Base-by-base conservation (phyloP, 2,888 invertebrate genomes). In the Xanthorhoe designata region DNA sequence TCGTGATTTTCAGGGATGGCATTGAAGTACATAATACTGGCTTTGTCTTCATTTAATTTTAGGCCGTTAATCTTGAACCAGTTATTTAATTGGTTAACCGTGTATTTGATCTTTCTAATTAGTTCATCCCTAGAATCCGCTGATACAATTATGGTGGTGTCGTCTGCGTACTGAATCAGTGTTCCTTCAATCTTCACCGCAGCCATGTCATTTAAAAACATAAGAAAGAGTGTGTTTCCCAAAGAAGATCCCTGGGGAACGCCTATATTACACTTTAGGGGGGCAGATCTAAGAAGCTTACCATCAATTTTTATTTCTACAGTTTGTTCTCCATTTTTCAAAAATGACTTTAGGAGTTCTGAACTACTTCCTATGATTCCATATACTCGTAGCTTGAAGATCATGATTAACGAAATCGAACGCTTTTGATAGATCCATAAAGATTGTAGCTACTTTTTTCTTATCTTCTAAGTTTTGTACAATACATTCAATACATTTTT, bases 231-330 rank as follows among this genome's bases (percentile, higher is more conserved):
- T 54, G 53, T 54, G 18, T 54, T 54, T 7, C 53, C 53, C 18
- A 54, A 54, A 13, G 53, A 54, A 9, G 53, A 54, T 10, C 53
- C 35, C 9, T 54, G 53, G 13, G 53, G 53, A n/a, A 54, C 53
- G 8, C 53, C 53, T 35, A 54, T 54, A n/a, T 9, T 54, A 35
- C 7, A 15, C 2, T 10, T 15, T 10, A 17, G 35, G 17, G 32
- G 35, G 1, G 35, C 24, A 4, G 53, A 54, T 38, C 53, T 54
- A 2, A 54, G 7, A 1, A 9, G 8, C 24, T 54, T 54, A 3
- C 18, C 38, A 15, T 54, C 10, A 17, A 54, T 54, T 15, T 54
- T 54, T 9, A 54, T 15, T 35, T 54, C 53, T 3, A 54, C 53
- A 0, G 53, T 35, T 17, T 54, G 53, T 9, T 54, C 35, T 24